Percentiles rank a stretch among this genome's conserved stretches.
These are phyloP conservation scores for Aldabrachelys gigantea DNA, from an alignment of 2,113 vertebrate genomes.

Conservation along the genomic window DNA sequence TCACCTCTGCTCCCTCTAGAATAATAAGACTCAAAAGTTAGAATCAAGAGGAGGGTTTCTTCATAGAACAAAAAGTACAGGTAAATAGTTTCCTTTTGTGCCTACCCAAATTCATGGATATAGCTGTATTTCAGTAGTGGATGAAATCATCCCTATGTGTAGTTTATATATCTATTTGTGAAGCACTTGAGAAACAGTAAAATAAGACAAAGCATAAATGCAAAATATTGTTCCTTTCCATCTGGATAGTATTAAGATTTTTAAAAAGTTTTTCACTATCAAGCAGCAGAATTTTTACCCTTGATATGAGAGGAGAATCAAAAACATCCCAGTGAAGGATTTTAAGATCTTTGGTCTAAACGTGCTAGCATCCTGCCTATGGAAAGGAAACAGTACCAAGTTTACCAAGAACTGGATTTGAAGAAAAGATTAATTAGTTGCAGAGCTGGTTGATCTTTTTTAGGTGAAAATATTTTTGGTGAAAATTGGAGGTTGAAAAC, in stretches of 20 bases:
- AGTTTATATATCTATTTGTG: not conserved
- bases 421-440: not conserved
- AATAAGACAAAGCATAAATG: not conserved
- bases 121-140: not conserved
- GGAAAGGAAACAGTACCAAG: not conserved
- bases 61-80: not conserved
- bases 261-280: not conserved
- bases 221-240: not conserved
- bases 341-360: not conserved
- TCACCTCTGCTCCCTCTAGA: not conserved
- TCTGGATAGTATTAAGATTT: not conserved
- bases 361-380: not conserved
- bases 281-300: not conserved
- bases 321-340: not conserved
- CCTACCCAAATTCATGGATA: not conserved
- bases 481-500: no score
- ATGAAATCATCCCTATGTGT: not conserved
- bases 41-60: not conserved
- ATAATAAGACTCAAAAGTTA: not conserved
- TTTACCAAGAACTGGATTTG: not conserved
- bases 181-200: not conserved
- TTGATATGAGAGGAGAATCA: not conserved
- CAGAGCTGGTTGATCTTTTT: not conserved
- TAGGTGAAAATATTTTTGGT: not conserved
- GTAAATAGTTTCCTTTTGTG: not conserved